Evolutionary conservation across 2,113 vertebrate genomes (phyloP).

Genomic region (Etia nguti): DNA sequence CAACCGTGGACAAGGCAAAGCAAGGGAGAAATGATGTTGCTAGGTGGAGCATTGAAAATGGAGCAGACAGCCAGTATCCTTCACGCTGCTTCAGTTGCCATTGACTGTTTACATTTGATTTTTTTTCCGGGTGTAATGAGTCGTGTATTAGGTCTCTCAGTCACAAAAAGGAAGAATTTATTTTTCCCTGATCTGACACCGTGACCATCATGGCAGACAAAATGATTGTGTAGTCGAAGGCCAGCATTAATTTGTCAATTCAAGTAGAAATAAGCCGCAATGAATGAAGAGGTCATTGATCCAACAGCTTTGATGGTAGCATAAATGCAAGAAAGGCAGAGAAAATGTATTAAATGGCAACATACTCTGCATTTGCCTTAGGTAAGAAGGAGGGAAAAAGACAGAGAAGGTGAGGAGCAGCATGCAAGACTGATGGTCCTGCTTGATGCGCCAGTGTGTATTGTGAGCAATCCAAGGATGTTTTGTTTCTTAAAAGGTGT

Average conservation of each 20-base stretch:
- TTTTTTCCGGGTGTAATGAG: background rate
- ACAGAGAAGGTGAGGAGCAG: background rate
- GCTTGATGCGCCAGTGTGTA: background rate
- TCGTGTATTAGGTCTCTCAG: background rate
- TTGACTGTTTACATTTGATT: background rate
- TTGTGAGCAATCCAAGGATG: slow-evolving; percentile 22
- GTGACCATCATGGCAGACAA: background rate
- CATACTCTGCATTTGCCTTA: background rate
- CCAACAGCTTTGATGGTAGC: background rate
- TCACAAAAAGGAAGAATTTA: background rate
- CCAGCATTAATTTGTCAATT: background rate
- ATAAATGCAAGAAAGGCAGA: background rate
- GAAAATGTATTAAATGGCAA: background rate
- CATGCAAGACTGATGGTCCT: background rate
- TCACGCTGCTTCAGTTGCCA: background rate
- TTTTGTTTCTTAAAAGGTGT: slow-evolving; percentile 54
- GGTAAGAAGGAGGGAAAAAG: background rate
- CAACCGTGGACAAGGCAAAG: background rate
- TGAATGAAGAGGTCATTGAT: background rate
- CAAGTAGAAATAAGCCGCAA: background rate
- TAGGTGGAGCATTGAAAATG: background rate
- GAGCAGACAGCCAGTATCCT: background rate
- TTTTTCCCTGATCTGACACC: background rate
- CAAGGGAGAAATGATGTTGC: background rate
- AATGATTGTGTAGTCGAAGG: background rate